Conservation (phyloP, 2,113 vertebrate species). For the Centropus bengalensis region DNA sequence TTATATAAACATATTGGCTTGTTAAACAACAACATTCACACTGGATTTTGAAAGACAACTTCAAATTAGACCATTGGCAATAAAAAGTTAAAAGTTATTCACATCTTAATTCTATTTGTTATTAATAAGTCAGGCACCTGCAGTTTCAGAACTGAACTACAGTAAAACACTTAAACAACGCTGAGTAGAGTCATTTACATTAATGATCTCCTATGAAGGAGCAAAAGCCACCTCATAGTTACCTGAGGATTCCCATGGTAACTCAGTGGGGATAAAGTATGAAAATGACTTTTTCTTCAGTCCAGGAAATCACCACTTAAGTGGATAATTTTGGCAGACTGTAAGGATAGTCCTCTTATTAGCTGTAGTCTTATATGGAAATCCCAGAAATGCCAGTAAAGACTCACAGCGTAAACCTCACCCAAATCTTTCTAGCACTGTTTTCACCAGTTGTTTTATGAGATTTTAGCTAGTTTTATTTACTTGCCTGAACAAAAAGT, state of each 20-base stretch:
- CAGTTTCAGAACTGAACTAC: neutral
- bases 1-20: slow-evolving; percentile 51
- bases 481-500: neutral
- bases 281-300: neutral
- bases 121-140: neutral
- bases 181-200: neutral
- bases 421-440: neutral
- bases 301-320: neutral
- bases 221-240: neutral
- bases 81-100: slow-evolving; percentile 24
- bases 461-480: neutral
- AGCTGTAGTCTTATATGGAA: neutral
- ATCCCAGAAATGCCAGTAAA: neutral
- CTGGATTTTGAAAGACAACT: neutral
- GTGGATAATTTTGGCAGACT: neutral
- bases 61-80: neutral
- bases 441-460: neutral
- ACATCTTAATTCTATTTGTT: neutral
- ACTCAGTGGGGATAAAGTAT: neutral
- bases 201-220: neutral
- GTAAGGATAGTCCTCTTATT: neutral
- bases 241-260: neutral
- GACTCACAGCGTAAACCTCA: neutral
- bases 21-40: slow-evolving; percentile 21
- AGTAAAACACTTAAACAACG: neutral